A percentile compares a stretch with the other conserved stretches of the same genome.
These are phyloP conservation scores for Eurois occulta DNA, from an alignment of 2,888 invertebrate species.

Conservation along the genomic window DNA sequence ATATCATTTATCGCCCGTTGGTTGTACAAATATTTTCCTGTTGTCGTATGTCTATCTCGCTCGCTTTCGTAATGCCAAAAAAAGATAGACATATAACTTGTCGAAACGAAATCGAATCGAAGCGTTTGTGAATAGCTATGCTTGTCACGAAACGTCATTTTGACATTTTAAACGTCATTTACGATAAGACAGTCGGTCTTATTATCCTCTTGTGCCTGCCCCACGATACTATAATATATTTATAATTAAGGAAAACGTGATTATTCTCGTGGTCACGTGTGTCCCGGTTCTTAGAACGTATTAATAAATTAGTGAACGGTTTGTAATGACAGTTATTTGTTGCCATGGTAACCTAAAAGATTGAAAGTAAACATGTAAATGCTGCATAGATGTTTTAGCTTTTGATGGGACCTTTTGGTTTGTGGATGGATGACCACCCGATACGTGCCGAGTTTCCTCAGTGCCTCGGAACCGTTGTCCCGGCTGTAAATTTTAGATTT, in stretches of 20 bases:
- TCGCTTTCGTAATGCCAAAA: no score
- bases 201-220: neutral
- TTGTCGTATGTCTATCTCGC: no score
- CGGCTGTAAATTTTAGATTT: no score
- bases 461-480: no score
- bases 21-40: neutral
- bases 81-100: no score
- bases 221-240: neutral
- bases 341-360: neutral
- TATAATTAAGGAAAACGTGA: neutral
- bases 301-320: neutral
- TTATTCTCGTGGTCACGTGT: neutral
- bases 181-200: no score
- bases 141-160: constrained; percentile 15
- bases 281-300: neutral
- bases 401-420: no score
- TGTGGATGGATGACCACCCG: no score
- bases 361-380: neutral
- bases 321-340: neutral
- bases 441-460: no score
- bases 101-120: no score
- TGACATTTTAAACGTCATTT: neutral
- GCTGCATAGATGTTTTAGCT: neutral
- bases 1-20: neutral
- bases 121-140: no score